Conservation (phyloP, 2,888 invertebrate species). For the Cecidostiba fungosa region DNA sequence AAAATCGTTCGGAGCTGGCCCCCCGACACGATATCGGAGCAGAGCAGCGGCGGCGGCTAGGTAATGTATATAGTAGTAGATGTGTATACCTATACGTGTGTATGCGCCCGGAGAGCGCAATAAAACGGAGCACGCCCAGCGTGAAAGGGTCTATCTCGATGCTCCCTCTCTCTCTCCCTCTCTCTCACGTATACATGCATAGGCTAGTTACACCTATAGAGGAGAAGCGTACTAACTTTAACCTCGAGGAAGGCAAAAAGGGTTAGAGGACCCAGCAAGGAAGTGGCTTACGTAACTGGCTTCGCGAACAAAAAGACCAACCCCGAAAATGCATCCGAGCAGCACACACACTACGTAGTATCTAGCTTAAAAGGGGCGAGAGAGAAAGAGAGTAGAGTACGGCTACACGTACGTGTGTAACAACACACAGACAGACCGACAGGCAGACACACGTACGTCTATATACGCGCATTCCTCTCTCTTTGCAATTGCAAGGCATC, state of each 20-base stretch:
- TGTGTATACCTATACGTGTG: not conserved
- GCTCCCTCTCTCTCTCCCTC: conserved; percentile 39
- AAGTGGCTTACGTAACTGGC: not conserved
- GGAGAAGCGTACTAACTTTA: not conserved
- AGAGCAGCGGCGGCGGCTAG: not conserved
- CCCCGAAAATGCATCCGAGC: not conserved
- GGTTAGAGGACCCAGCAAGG: not conserved
- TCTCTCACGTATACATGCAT: not conserved
- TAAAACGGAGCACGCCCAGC: conserved; percentile 48
- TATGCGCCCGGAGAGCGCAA: conserved; percentile 16
- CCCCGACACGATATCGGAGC: not conserved
- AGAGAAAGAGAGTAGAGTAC: conserved; percentile 41
- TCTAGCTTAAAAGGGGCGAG: conserved; percentile 51
- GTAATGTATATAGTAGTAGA: not conserved
- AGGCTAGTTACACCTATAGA: too few species aligned
- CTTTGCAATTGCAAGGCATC: not conserved
- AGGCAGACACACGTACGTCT: not conserved
- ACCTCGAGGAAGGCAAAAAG: not conserved
- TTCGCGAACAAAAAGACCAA: not conserved
- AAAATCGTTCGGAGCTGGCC: conserved; percentile 15
- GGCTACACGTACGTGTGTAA: conserved; percentile 1
- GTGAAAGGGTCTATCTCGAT: conserved; percentile 55
- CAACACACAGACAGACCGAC: not conserved
- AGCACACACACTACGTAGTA: not conserved
- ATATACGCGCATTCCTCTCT: conserved; percentile 49